Conservation (phyloP, 2,113 vertebrate species). For the Sapayoa aenigma region DNA sequence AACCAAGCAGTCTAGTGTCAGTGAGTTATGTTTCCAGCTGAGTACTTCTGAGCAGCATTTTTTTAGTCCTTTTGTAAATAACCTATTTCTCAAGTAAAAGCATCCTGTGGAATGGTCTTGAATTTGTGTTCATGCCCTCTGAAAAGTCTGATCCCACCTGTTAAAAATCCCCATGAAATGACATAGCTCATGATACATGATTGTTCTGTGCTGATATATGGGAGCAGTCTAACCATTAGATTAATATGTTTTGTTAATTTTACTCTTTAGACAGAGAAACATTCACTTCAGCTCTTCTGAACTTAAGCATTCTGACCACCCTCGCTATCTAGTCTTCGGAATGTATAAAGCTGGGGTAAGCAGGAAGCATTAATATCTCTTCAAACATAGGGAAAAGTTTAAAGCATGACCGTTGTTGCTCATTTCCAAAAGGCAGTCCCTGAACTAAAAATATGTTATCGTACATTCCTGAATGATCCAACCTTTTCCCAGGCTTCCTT, state of each 20-base stretch:
- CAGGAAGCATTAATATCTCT: neutral
- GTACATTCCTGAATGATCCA: conserved; percentile 45
- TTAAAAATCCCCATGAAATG: neutral
- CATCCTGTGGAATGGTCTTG: neutral
- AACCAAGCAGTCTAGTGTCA: neutral
- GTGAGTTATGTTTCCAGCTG: neutral
- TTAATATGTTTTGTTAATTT: neutral
- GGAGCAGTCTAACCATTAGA: neutral
- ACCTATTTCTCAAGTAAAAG: neutral
- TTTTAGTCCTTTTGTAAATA: neutral
- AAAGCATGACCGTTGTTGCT: neutral
- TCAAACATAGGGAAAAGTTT: conserved; percentile 9
- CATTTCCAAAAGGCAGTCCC: neutral
- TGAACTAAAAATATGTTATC: conserved; percentile 51
- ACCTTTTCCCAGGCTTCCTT: conserved; percentile 50
- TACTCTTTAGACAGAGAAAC: neutral
- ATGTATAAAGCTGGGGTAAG: neutral
- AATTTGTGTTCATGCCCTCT: neutral
- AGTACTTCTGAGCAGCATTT: neutral
- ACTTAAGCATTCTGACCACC: neutral
- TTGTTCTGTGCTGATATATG: neutral
- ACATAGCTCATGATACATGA: neutral
- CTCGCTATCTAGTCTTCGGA: neutral
- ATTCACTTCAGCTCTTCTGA: neutral
- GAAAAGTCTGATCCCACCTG: neutral